phyloP scores from a whole-genome alignment of 1,140 invertebrate genomes.

The Ips typographus region DNA sequence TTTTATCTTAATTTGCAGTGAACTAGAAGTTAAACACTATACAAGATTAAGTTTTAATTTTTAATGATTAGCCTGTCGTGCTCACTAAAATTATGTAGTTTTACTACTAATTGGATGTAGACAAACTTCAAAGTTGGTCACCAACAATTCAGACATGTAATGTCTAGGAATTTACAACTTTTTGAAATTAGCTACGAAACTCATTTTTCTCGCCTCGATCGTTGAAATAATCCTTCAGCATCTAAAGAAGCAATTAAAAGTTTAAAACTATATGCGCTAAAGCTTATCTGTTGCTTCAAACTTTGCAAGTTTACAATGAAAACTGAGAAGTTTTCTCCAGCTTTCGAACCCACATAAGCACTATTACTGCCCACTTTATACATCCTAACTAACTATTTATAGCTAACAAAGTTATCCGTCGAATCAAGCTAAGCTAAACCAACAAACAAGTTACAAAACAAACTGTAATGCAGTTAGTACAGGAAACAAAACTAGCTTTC shows the following conservation, averaged over 20 bases:
- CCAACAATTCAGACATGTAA: too few species aligned
- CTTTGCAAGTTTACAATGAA: not conserved
- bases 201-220: too few species aligned
- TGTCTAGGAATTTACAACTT: too few species aligned
- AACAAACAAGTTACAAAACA: slow-evolving; percentile 22
- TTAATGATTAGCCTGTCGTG: too few species aligned
- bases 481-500: slow-evolving; percentile 5
- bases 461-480: not conserved
- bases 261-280: not conserved
- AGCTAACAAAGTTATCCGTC: slow-evolving; percentile 6
- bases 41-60: too few species aligned
- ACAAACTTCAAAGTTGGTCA: too few species aligned
- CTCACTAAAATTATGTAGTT: too few species aligned
- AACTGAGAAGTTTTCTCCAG: slow-evolving; percentile 4
- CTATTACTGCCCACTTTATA: slow-evolving; percentile 12
- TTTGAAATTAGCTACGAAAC: too few species aligned
- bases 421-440: slow-evolving; percentile 13
- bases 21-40: too few species aligned
- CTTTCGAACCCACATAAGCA: slow-evolving; percentile 8
- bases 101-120: too few species aligned
- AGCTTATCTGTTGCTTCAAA: slow-evolving; percentile 3
- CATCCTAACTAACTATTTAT: slow-evolving; percentile 2
- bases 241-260: slow-evolving; percentile 5
- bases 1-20: too few species aligned
- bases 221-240: not conserved